These are phyloP conservation scores for Liopterus haemorrhoidalis DNA, from an alignment of 2,888 invertebrate genomes.

Conservation along the genomic window DNA sequence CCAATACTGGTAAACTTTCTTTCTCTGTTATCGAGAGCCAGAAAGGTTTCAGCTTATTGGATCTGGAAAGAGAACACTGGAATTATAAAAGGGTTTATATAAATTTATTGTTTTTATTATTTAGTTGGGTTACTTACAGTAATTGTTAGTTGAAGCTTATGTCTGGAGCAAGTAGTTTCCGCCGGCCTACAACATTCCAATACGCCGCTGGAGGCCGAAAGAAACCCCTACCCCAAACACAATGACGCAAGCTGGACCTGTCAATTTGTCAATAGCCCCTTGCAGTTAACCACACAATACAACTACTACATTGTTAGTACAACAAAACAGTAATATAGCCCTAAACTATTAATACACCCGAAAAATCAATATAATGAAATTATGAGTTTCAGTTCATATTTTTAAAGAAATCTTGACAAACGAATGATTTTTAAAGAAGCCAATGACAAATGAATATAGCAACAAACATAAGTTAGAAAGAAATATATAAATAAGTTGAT, in stretches of 20 bases:
- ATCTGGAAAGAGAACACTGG: slow-evolving; percentile 54
- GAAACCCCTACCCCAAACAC: slow-evolving; percentile 70
- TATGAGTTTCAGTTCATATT: too few relatives aligned
- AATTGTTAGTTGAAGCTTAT: slow-evolving; percentile 33
- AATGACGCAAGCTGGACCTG: slow-evolving; percentile 20
- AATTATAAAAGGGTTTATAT: slow-evolving; percentile 9
- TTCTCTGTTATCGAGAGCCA: slow-evolving; percentile 79
- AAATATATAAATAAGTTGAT: too few relatives aligned
- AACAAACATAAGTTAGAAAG: too few relatives aligned
- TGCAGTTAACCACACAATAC: too few relatives aligned
- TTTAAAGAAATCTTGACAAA: too few relatives aligned
- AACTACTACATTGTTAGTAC: too few relatives aligned
- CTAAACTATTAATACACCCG: too few relatives aligned
- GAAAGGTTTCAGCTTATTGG: slow-evolving; percentile 85
- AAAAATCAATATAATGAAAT: too few relatives aligned
- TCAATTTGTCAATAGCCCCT: too few relatives aligned
- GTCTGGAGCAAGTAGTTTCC: slow-evolving; percentile 79
- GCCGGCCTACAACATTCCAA: slow-evolving; percentile 79
- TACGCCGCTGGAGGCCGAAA: slow-evolving; percentile 85
- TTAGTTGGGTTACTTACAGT: slow-evolving; percentile 4
- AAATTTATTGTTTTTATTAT: slow-evolving; percentile 10
- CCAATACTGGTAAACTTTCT: slow-evolving; percentile 71
- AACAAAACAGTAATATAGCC: too few relatives aligned
- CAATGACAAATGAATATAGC: too few relatives aligned
- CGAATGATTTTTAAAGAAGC: too few relatives aligned